phyloP scores from a whole-genome alignment of 2,888 invertebrate genomes.

The Stenichneumon culpator region DNA sequence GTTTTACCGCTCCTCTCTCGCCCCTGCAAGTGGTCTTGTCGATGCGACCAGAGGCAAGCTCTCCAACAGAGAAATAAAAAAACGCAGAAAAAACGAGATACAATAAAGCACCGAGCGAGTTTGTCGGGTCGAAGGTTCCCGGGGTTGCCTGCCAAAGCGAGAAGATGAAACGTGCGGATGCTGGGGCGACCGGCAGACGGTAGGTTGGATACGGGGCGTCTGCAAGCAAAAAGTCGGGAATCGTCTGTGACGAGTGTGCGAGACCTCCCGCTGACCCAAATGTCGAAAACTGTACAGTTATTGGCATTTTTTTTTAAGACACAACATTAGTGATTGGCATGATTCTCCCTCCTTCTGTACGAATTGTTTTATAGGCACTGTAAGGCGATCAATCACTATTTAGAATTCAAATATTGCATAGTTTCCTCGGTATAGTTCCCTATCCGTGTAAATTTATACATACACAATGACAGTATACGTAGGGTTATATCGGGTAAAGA shows the following conservation, averaged over 20 bases:
- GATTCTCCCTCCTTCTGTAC: not conserved
- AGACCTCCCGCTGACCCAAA: conserved; percentile 64
- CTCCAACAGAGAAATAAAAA: conserved; percentile 31
- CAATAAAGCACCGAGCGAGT: conserved; percentile 39
- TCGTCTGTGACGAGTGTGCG: conserved; percentile 57
- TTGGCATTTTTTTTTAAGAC: conserved; percentile 48
- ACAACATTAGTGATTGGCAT: conserved; percentile 19
- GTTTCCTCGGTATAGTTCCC: not conserved
- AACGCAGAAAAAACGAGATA: conserved; percentile 26
- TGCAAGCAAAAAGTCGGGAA: conserved; percentile 53
- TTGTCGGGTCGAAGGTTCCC: conserved; percentile 51
- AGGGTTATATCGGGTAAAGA: not conserved
- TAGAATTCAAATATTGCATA: not conserved
- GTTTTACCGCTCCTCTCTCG: not conserved
- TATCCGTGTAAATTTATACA: not conserved
- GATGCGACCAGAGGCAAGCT: not conserved
- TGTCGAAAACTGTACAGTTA: conserved; percentile 43
- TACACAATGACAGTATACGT: not conserved
- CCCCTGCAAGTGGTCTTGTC: not conserved
- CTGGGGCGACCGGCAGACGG: conserved; percentile 49
- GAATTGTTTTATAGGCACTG: not conserved
- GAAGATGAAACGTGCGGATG: conserved; percentile 58
- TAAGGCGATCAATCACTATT: not conserved
- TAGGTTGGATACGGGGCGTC: conserved; percentile 41
- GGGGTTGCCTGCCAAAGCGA: conserved; percentile 50